phyloP scores from a whole-genome alignment of 2,888 invertebrate species.

The Scaptomyza tumidula region DNA sequence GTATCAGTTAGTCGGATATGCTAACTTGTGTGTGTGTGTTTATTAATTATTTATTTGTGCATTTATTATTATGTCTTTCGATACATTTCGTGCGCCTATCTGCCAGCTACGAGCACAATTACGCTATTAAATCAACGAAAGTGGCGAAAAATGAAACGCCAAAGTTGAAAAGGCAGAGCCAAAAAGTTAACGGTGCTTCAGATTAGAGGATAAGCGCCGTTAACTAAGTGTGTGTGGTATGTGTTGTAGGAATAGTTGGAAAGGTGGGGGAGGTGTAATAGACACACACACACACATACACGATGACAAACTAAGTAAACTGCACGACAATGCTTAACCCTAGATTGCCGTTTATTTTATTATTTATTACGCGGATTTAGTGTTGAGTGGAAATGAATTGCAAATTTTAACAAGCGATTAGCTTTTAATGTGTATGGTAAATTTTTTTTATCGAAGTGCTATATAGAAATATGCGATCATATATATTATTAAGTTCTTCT shows the following conservation, averaged over 20 bases:
- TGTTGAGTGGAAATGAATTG: too few species aligned
- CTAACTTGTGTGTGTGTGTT: too few species aligned
- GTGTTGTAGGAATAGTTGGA: not conserved
- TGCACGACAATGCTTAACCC: constrained; percentile 22
- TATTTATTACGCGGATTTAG: too few species aligned
- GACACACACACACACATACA: too few species aligned
- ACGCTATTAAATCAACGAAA: constrained; percentile 1
- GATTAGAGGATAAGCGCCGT: constrained; percentile 16
- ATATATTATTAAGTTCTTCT: too few species aligned
- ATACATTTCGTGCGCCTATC: constrained; percentile 1
- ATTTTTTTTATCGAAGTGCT: too few species aligned
- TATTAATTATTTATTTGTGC: not conserved
- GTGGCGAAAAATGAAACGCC: constrained; percentile 1
- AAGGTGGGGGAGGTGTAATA: too few species aligned
- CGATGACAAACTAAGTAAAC: not conserved
- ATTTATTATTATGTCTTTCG: not conserved
- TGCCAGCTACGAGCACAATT: constrained; percentile 4
- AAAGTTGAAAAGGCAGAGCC: constrained; percentile 14
- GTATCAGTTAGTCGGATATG: constrained; percentile 1
- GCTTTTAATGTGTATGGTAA: too few species aligned
- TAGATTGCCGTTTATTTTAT: constrained; percentile 8
- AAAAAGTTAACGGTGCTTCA: constrained; percentile 32
- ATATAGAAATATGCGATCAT: too few species aligned
- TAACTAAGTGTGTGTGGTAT: not conserved
- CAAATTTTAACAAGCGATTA: too few species aligned